Evolutionary conservation across 2,113 vertebrate genomes (phyloP).

Genomic region (Anser brachyrhynchus): DNA sequence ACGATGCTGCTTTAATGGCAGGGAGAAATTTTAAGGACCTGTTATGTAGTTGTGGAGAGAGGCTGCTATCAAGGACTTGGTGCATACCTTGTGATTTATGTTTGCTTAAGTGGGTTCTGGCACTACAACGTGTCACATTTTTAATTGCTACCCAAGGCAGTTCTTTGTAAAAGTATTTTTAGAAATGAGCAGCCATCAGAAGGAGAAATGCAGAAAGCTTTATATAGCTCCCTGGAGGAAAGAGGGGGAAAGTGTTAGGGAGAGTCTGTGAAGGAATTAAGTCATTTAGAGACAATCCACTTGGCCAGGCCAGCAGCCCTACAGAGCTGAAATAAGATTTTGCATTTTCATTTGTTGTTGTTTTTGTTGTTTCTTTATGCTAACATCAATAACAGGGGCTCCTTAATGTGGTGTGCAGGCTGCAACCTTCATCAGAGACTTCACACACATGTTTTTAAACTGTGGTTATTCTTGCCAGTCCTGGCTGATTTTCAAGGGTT

Average conservation of each 20-base stretch:
- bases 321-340: background rate
- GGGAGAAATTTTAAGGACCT: background rate
- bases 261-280: background rate
- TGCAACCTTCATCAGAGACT: background rate
- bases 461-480: background rate
- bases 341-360: background rate
- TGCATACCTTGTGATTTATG: background rate
- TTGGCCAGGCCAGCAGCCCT: background rate
- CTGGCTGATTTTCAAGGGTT: fast-evolving
- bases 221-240: constrained; percentile 11
- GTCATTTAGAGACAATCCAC: background rate
- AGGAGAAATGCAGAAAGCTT: constrained; percentile 19
- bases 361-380: background rate
- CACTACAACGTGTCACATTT: background rate
- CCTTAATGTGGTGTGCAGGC: background rate
- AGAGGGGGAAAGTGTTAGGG: background rate
- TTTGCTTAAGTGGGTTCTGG: background rate
- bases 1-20: background rate
- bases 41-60: background rate
- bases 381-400: background rate
- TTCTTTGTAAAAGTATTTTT: constrained; percentile 26
- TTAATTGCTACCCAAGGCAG: constrained; percentile 10
- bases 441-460: background rate
- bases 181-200: background rate
- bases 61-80: background rate